Evolutionary conservation across 2,113 vertebrate species (phyloP), one percentile per base, ranked within the genome.

Genomic region (Anguilla japonica): DNA sequence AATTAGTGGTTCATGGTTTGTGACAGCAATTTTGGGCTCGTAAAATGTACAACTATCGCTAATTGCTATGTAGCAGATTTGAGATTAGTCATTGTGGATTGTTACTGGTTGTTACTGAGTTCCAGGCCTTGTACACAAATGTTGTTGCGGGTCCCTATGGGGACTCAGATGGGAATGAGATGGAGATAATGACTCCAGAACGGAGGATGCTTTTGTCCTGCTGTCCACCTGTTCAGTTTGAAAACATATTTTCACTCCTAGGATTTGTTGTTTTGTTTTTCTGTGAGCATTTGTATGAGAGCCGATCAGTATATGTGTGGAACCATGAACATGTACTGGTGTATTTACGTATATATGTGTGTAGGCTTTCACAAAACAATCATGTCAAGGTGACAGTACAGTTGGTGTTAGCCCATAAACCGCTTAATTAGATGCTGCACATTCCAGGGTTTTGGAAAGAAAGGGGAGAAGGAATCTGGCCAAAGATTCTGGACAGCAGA

Each of bases 151-250:
- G 71, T 34, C n/a, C 71, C 71, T n/a, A 9, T 34, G 71, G 71
- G 29, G 26, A 22, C 63, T n/a, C 63, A 71, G 63, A 71, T 71
- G 63, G 63, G n/a, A 67, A 29, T 75, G 71, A 29, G 26, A 75
- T 34, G 71, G 71, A 75, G n/a, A 75, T 75, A 26, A 75, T 75
- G 5, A 67, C 22, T 67, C n/a, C 71, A 75, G 26, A 29, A 34
- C 2, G 20, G 22, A n/a, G 63, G 63, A 7, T 71, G 63, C 20
- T 71, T 71, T 71, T 22, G n/a, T 75, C 29, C n/a, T 75, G 71
- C 71, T 75, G 71, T 75, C 71, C 71, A 67, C 71, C 71, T 75
- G 71, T 75, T 75, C n/a, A 75, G 26, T 75, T 75, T 75, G 71
- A 4, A n/a, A 75, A 34, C n/a, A 75, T n/a, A 75, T 34, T 75